Evolutionary conservation across 2,113 vertebrate species (phyloP), one percentile per base, ranked within the genome.

Genomic region (Archocentrus centrarchus): DNA sequence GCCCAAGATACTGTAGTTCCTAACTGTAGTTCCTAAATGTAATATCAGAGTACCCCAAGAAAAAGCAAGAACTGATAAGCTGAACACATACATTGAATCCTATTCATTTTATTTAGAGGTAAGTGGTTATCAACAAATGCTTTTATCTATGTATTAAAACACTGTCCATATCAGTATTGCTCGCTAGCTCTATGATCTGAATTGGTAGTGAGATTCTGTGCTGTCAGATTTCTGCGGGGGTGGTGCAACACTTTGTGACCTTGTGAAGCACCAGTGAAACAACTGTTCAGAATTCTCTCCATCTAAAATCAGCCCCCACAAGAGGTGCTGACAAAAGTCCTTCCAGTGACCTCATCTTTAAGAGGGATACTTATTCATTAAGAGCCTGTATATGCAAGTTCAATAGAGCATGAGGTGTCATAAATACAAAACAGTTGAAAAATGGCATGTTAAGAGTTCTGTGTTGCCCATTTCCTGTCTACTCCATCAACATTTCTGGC

Each of bases 251-350:
- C 0, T 73, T 55, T 73, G 66, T 55, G 68, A 73, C 68, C 47
- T 73, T 55, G 68, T 55, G 75, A 75, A 61, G 60, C 59, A 60
- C 17, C 11, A 24, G 64, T 32, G 37, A 47, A 88, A 37, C 66
- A 79, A 76, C 55, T 37, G 66, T n/a, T 82, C 58, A 27, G n/a
- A 63, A 20, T 44, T 82, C 59, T 59, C 68, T 70, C 60, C 58
- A 59, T 62, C 76, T 55, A 60, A 80, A 59, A 59, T 53, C 68
- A 70, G 44, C 68, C 57, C 61, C 27, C 61, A 4, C 59, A 75
- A 22, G 17, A 58, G 78, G 35, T 61, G 37, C 13, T 66, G 53
- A 60, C 2, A 61, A 22, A 75, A 77, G 35, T 22, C 55, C 30
- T 70, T 14, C 22, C 58, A 80, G 18, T 47, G 57, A 60, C 20